Evolutionary conservation across 2,797 vertebrate genomes (phyloP).

Genomic region (Hipposideros larvatus): DNA sequence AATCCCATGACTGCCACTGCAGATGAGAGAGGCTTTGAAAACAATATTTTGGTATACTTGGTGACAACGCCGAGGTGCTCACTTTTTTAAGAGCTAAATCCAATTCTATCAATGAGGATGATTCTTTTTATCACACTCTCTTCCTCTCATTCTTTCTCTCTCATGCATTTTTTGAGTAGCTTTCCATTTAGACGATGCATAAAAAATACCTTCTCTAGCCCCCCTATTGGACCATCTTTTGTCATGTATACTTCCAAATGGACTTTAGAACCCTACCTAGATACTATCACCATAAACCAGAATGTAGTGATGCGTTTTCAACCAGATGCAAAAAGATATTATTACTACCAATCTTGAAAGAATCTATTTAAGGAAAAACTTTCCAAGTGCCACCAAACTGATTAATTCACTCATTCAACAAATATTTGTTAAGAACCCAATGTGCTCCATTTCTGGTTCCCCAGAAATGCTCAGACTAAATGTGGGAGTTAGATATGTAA

Average conservation of each 20-base stretch:
- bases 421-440: background rate
- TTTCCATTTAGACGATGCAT: background rate
- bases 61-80: background rate
- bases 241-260: background rate
- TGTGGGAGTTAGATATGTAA: background rate
- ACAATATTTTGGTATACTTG: background rate
- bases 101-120: background rate
- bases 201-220: background rate
- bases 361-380: background rate
- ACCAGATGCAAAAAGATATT: background rate
- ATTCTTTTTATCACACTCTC: background rate
- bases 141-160: background rate
- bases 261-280: background rate
- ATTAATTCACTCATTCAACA: background rate
- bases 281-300: background rate
- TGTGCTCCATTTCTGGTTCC: background rate
- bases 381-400: background rate
- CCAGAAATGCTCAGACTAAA: background rate
- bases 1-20: accelerated
- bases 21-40: background rate
- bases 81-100: background rate
- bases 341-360: background rate
- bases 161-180: background rate
- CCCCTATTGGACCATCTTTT: background rate
- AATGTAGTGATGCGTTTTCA: background rate